Conservation (phyloP, 2,888 invertebrate genomes). For the Pteria penguin region DNA sequence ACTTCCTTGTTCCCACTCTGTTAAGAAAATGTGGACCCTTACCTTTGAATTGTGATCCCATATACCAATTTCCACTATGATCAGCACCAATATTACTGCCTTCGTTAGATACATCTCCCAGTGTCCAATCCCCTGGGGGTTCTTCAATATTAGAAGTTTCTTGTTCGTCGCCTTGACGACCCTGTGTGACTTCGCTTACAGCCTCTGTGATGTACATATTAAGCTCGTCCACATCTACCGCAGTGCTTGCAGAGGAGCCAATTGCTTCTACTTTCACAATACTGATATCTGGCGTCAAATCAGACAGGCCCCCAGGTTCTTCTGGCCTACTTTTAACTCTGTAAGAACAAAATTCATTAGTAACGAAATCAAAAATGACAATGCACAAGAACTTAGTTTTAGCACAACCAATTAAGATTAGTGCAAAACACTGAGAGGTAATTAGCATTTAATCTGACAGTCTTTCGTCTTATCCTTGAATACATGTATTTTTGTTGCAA, state of each 20-base stretch:
- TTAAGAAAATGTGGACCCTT: constrained; percentile 14
- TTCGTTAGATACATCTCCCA: constrained; percentile 41
- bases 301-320: constrained; percentile 26
- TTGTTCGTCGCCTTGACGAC: not conserved
- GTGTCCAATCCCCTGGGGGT: constrained; percentile 33
- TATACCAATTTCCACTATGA: constrained; percentile 40
- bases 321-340: constrained; percentile 21
- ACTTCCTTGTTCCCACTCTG: not conserved
- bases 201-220: constrained; percentile 39
- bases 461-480: too few species aligned
- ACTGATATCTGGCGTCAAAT: constrained; percentile 42
- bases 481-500: too few species aligned
- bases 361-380: too few species aligned
- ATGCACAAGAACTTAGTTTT: too few species aligned
- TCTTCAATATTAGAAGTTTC: constrained; percentile 9
- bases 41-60: constrained; percentile 43
- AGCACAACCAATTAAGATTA: too few species aligned
- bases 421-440: too few species aligned
- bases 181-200: not conserved
- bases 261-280: constrained; percentile 36
- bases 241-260: not conserved
- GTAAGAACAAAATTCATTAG: too few species aligned
- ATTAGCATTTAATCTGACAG: too few species aligned
- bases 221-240: constrained; percentile 13
- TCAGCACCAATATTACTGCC: constrained; percentile 33